Evolutionary conservation across 2,797 vertebrate species (phyloP).

Genomic region (Lepilemur ruficaudatus): DNA sequence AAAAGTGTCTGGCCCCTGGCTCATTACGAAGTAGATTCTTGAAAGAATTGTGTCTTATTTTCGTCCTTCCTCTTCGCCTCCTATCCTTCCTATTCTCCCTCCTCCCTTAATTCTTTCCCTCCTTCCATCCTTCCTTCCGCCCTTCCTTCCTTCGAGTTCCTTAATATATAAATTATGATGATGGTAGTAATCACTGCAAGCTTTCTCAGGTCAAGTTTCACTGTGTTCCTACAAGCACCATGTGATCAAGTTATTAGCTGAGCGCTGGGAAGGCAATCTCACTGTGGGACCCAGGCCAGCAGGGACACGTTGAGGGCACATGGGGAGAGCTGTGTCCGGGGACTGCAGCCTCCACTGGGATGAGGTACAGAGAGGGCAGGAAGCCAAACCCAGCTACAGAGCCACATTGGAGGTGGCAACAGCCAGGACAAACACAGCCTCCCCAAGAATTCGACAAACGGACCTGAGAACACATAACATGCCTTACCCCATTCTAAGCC

Average conservation of each 20-base stretch:
- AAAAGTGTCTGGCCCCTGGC: neutral
- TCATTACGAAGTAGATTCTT: neutral
- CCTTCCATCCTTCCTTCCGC: neutral
- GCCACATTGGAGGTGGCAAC: neutral
- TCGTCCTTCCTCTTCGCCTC: neutral
- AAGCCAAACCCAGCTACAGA: neutral
- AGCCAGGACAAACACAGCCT: neutral
- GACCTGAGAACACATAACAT: neutral
- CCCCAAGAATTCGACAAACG: neutral
- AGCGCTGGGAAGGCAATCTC: neutral
- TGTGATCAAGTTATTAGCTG: neutral
- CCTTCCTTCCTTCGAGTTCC: neutral
- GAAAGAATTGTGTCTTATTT: neutral
- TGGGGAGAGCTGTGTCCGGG: neutral
- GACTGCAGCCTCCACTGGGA: neutral
- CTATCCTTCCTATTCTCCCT: neutral
- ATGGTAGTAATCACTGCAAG: neutral
- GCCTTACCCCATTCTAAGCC: neutral
- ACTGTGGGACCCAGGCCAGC: neutral
- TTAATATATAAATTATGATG: neutral
- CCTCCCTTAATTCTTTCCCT: neutral
- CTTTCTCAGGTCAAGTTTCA: slow-evolving; percentile 6
- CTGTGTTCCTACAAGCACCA: neutral
- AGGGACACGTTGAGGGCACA: neutral
- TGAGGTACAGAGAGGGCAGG: neutral